Conservation (phyloP, 2,888 invertebrate species). For the Torymus tubicola region DNA sequence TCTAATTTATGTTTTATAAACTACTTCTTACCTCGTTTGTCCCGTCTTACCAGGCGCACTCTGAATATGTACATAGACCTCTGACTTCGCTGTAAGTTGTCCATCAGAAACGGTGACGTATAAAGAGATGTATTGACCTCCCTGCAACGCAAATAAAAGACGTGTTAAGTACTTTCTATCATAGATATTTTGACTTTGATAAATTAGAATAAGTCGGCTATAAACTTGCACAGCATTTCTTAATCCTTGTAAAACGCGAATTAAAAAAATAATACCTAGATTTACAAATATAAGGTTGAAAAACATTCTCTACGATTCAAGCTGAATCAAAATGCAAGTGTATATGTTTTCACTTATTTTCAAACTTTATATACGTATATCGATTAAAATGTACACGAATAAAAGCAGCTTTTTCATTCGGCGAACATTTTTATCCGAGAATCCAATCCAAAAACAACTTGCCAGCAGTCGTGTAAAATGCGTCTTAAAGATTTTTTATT, state of each 20-base stretch:
- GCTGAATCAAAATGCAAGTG: too few species aligned
- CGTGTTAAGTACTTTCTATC: background rate
- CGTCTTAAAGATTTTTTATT: background rate
- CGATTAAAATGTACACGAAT: too few species aligned
- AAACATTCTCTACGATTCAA: too few species aligned
- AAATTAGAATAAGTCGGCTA: conserved; percentile 22
- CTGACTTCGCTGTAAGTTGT: conserved; percentile 81
- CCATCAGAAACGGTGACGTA: conserved; percentile 85
- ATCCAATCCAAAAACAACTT: too few species aligned
- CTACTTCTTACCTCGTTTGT: conserved; percentile 55
- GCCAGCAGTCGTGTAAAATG: background rate
- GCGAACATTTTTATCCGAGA: too few species aligned
- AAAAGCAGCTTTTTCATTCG: too few species aligned
- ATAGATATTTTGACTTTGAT: background rate
- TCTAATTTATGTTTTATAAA: too few species aligned
- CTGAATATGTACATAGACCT: conserved; percentile 82
- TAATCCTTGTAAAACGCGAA: too few species aligned
- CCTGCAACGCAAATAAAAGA: conserved; percentile 76
- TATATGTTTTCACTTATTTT: too few species aligned
- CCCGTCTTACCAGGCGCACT: conserved; percentile 73
- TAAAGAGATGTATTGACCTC: conserved; percentile 82
- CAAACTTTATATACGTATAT: too few species aligned
- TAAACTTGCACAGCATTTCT: background rate
- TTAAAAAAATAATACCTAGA: too few species aligned
- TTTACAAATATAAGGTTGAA: too few species aligned